Conservation (phyloP, 2,888 invertebrate genomes). For the Ornithoptera alexandrae region DNA sequence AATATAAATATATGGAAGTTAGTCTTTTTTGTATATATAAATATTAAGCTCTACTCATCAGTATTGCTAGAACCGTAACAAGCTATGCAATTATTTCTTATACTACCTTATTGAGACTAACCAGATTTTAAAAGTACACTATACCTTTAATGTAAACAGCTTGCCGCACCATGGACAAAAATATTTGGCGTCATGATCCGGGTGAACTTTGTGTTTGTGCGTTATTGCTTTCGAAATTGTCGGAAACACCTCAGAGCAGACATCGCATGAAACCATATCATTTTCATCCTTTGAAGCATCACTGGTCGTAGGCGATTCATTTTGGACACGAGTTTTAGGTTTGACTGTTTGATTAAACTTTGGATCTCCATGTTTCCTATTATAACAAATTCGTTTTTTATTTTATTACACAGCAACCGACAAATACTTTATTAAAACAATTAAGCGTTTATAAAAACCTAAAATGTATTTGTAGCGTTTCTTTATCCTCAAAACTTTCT, state of each 20-base stretch:
- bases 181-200: slow-evolving; percentile 81
- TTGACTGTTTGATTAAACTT: slow-evolving; percentile 74
- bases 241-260: slow-evolving; percentile 79
- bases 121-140: neutral
- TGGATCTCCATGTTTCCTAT: slow-evolving; percentile 82
- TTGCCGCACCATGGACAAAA: slow-evolving; percentile 85
- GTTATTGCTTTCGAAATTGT: slow-evolving; percentile 82
- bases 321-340: slow-evolving; percentile 44
- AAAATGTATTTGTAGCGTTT: slow-evolving; percentile 81
- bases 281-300: slow-evolving; percentile 50
- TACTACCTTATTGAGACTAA: neutral
- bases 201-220: slow-evolving; percentile 84
- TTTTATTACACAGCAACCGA: neutral
- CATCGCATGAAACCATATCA: slow-evolving; percentile 78
- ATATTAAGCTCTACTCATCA: too few species aligned
- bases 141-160: slow-evolving; percentile 83
- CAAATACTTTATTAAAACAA: too few species aligned
- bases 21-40: too few species aligned
- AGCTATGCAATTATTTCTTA: neutral
- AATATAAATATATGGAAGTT: too few species aligned
- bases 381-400: slow-evolving; percentile 14
- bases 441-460: slow-evolving; percentile 58
- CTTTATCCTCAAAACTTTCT: slow-evolving; percentile 76
- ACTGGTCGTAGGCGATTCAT: slow-evolving; percentile 42
- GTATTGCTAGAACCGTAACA: neutral